Percentiles rank a stretch among this genome's conserved stretches.
Conservation (phyloP, 2,888 invertebrate species). For the Alviniconcha strummeri region DNA sequence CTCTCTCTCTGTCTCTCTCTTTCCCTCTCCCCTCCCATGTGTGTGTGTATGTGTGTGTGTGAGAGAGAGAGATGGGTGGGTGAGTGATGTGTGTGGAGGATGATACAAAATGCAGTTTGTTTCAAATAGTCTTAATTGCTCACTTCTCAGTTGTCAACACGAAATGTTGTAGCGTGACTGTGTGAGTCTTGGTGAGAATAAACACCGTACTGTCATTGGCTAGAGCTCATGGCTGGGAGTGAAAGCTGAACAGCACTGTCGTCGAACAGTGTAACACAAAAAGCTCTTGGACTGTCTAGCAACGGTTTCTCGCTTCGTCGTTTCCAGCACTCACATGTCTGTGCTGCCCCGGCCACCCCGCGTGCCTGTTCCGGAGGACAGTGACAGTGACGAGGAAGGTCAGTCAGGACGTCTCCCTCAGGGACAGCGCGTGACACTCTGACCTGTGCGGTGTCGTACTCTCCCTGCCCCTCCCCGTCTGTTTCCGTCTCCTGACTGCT, state of each 20-base stretch:
- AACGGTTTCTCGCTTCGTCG: background rate
- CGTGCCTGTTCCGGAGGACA: background rate
- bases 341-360: constrained; percentile 28
- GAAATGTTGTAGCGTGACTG: no score
- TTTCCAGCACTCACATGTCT: constrained; percentile 34
- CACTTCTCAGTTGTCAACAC: no score
- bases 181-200: no score
- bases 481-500: background rate
- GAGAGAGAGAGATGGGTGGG: background rate
- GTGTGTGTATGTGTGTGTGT: background rate
- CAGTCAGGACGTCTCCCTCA: background rate
- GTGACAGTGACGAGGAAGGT: constrained; percentile 38
- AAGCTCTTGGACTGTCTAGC: background rate
- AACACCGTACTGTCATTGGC: no score
- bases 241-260: no score
- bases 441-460: no score
- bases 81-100: background rate
- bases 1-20: background rate
- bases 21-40: background rate
- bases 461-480: no score
- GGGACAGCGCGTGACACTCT: no score
- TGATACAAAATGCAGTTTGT: no score
- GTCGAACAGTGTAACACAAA: no score
- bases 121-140: no score
- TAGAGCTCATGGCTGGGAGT: no score